Conservation (phyloP, 1,140 invertebrate species). For the Zaprionus inermis region DNA sequence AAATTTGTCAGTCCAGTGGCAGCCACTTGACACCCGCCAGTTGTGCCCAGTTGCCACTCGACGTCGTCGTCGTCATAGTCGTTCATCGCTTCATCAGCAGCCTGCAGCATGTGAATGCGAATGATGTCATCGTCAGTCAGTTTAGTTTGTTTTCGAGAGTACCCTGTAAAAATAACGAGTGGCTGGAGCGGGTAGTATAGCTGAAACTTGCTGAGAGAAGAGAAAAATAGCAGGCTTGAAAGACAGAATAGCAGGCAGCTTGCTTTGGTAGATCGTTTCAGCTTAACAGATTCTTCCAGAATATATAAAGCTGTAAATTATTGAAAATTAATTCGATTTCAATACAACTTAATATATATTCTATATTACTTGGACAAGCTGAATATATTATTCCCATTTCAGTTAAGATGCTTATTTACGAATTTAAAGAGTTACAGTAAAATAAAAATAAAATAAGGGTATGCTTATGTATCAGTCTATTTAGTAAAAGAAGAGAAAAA, state of each 20-base stretch:
- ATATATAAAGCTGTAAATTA: not conserved
- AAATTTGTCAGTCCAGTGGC: constrained; percentile 28
- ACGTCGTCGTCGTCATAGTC: not conserved
- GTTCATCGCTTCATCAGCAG: constrained; percentile 31
- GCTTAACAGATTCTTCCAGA: not conserved
- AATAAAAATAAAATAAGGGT: too few species aligned
- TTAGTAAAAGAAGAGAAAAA: too few species aligned
- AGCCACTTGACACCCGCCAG: constrained; percentile 37
- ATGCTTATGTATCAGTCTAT: too few species aligned
- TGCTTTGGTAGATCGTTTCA: not conserved
- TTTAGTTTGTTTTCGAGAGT: constrained; percentile 21
- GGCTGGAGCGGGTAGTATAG: not conserved
- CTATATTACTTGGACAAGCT: too few species aligned
- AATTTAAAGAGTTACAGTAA: too few species aligned
- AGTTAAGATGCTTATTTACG: too few species aligned
- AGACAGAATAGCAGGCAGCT: not conserved
- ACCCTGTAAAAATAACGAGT: not conserved
- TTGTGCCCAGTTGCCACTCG: not conserved
- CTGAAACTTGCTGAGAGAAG: not conserved
- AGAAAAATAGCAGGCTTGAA: not conserved
- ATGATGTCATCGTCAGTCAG: constrained; percentile 49
- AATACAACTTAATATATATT: too few species aligned
- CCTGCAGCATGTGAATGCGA: constrained; percentile 30
- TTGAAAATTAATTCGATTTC: too few species aligned
- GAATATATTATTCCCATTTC: too few species aligned